Base-by-base conservation (phyloP, 2,797 vertebrate species). In the Rhinogobio ventralis region DNA sequence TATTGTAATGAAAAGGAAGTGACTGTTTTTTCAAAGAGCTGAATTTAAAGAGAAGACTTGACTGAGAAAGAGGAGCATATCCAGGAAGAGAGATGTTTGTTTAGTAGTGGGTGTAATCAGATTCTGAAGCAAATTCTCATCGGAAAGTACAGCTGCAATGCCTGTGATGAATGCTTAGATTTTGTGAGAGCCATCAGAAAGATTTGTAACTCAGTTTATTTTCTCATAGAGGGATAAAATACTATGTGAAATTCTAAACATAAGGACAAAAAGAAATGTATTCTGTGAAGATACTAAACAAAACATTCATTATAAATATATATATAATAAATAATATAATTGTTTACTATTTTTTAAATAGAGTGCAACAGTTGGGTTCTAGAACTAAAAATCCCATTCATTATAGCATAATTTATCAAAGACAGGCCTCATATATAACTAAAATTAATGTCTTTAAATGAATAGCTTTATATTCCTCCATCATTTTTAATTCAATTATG, bases 31-130 rank as follows among this genome's bases (percentile, higher is more conserved):
- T 69, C 20, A 25, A 68, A 83, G 73, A 82, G 84, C 85, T 90
- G 67, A 76, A 74, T 68, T 25, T 7, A 42, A 51, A 79, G 45
- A 19, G 30, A 85, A 36, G 36, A 72, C 36, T 79, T 17, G 17
- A 7, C 45, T 66, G 36, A 49, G 77, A 83, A 88, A 78, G 60
- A 69, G 64, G 30, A 51, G 33, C 33, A 69, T 45, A 42, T 84
- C 89, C 91, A 93, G 93, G 93, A 94, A 94, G 88, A 93, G 91
- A 89, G 92, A 93, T 92, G 91, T 93, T 90, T 91, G 75, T 93
- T 89, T 90, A 91, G 90, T 20, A 36, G 85, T 85, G 89, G 88
- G 91, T 79, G 91, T 92, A 84, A 84, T 92, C 89, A 86, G 85
- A 89, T 88, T 91, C 46, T 88, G 67, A 73, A 69, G 62, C 81